A percentile compares a stretch with the other conserved stretches of the same genome.
Evolutionary conservation across 2,797 vertebrate species (phyloP).

Genomic region (Parauchenoglanis ngamensis): DNA sequence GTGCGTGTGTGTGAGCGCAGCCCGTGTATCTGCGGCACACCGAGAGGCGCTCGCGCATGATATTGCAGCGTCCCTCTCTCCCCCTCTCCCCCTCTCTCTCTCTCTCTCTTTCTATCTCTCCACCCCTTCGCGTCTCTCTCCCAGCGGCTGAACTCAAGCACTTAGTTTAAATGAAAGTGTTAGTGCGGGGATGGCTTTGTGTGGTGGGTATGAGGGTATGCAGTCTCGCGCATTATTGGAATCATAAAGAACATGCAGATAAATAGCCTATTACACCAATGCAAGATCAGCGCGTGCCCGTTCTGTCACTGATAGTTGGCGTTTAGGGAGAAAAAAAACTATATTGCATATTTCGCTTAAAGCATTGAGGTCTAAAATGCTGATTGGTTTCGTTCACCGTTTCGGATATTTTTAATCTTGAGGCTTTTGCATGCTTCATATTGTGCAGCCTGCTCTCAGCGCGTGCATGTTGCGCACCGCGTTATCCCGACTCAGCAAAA

Average conservation of each 20-base stretch:
- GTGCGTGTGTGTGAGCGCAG: conserved; percentile 83
- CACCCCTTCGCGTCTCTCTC: conserved; percentile 69
- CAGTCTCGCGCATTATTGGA: neutral
- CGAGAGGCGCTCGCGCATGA: conserved; percentile 92
- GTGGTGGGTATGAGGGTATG: conserved; percentile 2
- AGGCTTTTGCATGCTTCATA: neutral
- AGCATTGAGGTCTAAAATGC: neutral
- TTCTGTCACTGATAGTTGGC: neutral
- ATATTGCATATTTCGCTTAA: neutral
- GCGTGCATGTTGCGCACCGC: conserved; percentile 10
- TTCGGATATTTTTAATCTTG: neutral
- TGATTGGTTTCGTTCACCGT: neutral
- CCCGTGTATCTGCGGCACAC: conserved; percentile 89
- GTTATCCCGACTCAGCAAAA: conserved; percentile 30
- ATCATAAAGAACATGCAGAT: conserved; percentile 2
- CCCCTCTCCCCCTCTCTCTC: conserved; percentile 54
- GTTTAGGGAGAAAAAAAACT: neutral
- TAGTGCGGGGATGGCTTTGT: conserved; percentile 16
- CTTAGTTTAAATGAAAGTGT: conserved; percentile 76
- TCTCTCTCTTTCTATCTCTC: conserved; percentile 59
- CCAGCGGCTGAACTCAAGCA: conserved; percentile 85
- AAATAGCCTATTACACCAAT: neutral
- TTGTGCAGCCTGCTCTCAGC: neutral
- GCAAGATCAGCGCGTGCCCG: neutral
- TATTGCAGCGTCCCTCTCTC: conserved; percentile 86